Percentiles rank a stretch among this genome's conserved stretches.
Evolutionary conservation across 2,113 vertebrate genomes (phyloP).

Genomic region (Hucho hucho): DNA sequence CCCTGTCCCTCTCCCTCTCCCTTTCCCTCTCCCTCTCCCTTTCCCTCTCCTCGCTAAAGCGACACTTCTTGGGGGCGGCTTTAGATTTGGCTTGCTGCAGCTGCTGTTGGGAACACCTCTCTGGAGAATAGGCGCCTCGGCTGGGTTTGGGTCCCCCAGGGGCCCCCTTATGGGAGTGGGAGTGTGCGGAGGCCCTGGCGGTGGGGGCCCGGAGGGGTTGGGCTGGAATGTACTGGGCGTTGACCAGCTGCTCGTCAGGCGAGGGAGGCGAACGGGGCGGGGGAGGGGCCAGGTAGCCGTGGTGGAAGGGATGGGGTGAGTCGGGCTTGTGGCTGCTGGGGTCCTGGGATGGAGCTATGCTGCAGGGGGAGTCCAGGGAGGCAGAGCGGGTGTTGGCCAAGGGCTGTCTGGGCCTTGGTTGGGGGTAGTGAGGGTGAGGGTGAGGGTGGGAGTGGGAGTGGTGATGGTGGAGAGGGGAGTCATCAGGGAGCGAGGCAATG

Average conservation of each 20-base stretch:
- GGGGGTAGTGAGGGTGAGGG: slow-evolving; percentile 21
- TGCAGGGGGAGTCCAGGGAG: slow-evolving; percentile 51
- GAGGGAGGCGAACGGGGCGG: slow-evolving; percentile 36
- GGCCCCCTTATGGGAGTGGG: slow-evolving; percentile 39
- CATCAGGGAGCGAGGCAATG: slow-evolving; percentile 29
- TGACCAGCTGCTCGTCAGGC: slow-evolving; percentile 74
- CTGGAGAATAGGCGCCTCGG: slow-evolving; percentile 52
- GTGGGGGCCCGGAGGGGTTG: slow-evolving; percentile 62
- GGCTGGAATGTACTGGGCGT: slow-evolving; percentile 81
- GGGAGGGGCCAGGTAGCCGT: slow-evolving; percentile 33
- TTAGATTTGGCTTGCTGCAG: slow-evolving; percentile 38
- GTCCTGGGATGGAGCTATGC: slow-evolving; percentile 41
- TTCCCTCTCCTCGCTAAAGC: slow-evolving; percentile 68
- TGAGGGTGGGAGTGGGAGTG: no score
- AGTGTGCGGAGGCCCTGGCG: slow-evolving; percentile 50
- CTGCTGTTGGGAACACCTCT: slow-evolving; percentile 34
- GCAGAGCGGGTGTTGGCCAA: slow-evolving; percentile 27
- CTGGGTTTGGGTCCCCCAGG: slow-evolving; percentile 48
- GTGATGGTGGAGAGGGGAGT: slow-evolving; percentile 23
- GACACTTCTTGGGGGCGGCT: slow-evolving; percentile 72
- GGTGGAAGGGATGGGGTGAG: slow-evolving; percentile 51
- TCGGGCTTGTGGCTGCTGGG: slow-evolving; percentile 62
- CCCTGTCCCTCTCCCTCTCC: no score
- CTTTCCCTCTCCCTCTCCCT: no score
- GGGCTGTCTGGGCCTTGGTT: slow-evolving; percentile 33